These are phyloP conservation scores for Bovichtus variegatus DNA, from an alignment of 2,797 vertebrate genomes.

Conservation along the genomic window DNA sequence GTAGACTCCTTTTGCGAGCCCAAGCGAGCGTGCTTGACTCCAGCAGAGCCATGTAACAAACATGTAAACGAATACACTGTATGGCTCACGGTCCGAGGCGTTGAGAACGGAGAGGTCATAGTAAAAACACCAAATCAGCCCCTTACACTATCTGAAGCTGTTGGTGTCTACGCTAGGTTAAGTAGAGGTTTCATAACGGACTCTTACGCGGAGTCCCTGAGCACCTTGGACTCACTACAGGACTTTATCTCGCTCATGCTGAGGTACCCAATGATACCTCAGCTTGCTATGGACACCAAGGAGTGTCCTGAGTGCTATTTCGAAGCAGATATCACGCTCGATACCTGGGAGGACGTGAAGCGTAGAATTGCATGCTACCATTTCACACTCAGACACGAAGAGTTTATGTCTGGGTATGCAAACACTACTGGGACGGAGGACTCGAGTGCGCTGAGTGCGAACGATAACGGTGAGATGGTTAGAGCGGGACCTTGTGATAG, in stretches of 20 bases:
- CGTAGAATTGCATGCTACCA: neutral
- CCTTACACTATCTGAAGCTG: neutral
- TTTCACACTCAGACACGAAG: conserved; percentile 22
- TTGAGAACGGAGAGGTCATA: neutral
- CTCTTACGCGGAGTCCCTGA: neutral
- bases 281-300: conserved; percentile 8
- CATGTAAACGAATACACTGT: neutral
- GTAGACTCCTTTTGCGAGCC: neutral
- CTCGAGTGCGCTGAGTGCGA: neutral
- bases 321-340: neutral
- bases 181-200: neutral
- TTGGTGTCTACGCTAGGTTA: neutral
- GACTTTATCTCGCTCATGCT: conserved; percentile 23
- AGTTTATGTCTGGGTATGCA: neutral
- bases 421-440: too few relatives aligned
- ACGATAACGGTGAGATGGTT: neutral
- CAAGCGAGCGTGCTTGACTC: neutral
- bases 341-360: conserved; percentile 23
- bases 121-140: neutral
- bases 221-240: neutral
- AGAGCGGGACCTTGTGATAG: neutral
- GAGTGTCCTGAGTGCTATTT: conserved; percentile 33
- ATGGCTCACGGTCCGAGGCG: conserved; percentile 3
- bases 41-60: neutral
- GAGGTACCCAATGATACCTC: conserved; percentile 2